Base-by-base conservation (phyloP, 2,113 vertebrate species). In the Neolamprologus sp. region DNA sequence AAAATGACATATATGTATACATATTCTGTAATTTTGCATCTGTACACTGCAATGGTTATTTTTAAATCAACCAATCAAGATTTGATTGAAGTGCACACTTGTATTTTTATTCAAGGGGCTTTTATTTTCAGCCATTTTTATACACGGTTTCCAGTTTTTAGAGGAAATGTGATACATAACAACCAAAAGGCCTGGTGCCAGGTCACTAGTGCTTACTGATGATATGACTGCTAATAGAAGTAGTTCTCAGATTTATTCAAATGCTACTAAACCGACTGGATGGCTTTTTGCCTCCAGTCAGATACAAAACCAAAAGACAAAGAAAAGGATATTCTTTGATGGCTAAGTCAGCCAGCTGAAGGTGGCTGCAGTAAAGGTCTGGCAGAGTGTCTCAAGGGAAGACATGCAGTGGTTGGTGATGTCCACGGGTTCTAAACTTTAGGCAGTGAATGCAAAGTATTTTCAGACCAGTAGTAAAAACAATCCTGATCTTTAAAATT, bases 1-100 rank as follows among this genome's bases (percentile, higher is more conserved):
- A 63, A 11, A 63, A n/a, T 12, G 31, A n/a, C 17, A 65, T 65
- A 35, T 65, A 7, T 65, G 16, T 35, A n/a, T 65, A 65, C 6
- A 65, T 65, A n/a, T 7, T 63, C 6, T 0, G 4, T n/a, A 11
- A n/a, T 35, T 63, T 63, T 63, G 17, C 31, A 35, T n/a, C 58
- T 63, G 31, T 63, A 63, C 0, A 63, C 31, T 7, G 31, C 58
- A 35, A 63, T 0, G 31, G 58, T 7, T 35, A 35, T 35, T 65
- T 65, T 65, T n/a, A 65, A n/a, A 35, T 65, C 31, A 65, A n/a
- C 31, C 17, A 65, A n/a, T 65, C 60, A 65, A 2, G 60, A 65
- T n/a, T 35, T n/a, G 31, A 65, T 65, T n/a, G 17, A 65, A 65
- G 17, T 65, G 2, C 17, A 65, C 1, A 12, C 9, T 63, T 33